Evolutionary conservation across 2,888 invertebrate genomes (phyloP).

Genomic region (Microctonus hyperodae): DNA sequence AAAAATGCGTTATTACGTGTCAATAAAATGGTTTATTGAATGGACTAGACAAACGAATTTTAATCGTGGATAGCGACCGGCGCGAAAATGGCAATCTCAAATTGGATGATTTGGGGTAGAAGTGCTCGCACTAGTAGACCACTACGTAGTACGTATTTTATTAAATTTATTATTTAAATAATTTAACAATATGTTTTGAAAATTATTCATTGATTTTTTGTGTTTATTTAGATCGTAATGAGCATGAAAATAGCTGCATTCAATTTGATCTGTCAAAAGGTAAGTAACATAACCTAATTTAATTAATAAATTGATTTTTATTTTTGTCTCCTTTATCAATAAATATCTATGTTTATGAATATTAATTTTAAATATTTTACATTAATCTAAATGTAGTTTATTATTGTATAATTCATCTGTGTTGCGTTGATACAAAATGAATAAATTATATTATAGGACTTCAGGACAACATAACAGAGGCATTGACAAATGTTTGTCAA

Average conservation of each 20-base stretch:
- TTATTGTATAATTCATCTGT: not conserved
- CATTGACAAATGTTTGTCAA: constrained; percentile 69
- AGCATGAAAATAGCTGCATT: constrained; percentile 71
- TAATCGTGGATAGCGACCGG: constrained; percentile 54
- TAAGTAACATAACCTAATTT: constrained; percentile 58
- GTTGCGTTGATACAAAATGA: not conserved
- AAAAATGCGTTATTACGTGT: constrained; percentile 48
- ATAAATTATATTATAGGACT: constrained; percentile 61
- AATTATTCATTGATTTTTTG: constrained; percentile 29
- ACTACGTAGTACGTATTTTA: constrained; percentile 61
- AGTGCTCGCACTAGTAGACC: constrained; percentile 62
- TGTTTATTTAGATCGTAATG: constrained; percentile 56
- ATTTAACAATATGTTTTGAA: constrained; percentile 33
- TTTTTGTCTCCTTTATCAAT: not conserved
- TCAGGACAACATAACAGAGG: constrained; percentile 67
- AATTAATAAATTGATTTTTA: constrained; percentile 16
- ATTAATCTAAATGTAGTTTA: not conserved
- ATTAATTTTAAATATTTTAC: not conserved
- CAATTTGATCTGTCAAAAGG: constrained; percentile 67
- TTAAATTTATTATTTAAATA: constrained; percentile 32
- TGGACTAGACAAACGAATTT: constrained; percentile 49
- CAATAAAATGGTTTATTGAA: constrained; percentile 42
- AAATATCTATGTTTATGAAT: not conserved
- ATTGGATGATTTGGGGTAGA: constrained; percentile 66
- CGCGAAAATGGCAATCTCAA: constrained; percentile 65